Conservation (phyloP, 1,140 invertebrate genomes). For the Achatina immaculata region DNA sequence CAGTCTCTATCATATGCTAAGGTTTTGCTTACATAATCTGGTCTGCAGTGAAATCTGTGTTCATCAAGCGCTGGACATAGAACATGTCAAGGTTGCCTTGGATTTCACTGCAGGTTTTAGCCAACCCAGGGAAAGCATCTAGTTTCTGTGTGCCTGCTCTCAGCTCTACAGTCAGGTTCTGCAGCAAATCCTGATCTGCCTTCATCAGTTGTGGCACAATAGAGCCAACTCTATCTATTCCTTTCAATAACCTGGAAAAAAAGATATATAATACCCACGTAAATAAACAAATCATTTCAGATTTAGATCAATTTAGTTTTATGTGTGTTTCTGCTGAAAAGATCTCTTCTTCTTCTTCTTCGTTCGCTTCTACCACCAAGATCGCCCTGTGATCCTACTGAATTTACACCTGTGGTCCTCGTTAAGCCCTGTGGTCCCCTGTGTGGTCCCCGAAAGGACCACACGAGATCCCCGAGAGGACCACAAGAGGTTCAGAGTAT, state of each 20-base stretch:
- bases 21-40: conserved; percentile 43
- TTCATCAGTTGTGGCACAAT: conserved; percentile 32
- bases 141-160: not conserved
- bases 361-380: too few relatives aligned
- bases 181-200: conserved; percentile 24
- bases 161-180: not conserved
- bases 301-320: not conserved
- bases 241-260: conserved; percentile 27
- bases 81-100: conserved; percentile 59
- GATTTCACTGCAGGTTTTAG: not conserved
- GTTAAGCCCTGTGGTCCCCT: too few relatives aligned
- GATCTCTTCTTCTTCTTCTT: too few relatives aligned
- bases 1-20: too few relatives aligned
- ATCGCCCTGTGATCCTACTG: too few relatives aligned
- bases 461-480: too few relatives aligned
- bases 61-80: conserved; percentile 56
- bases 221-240: conserved; percentile 26
- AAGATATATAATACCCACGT: too few relatives aligned
- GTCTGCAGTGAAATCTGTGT: conserved; percentile 50
- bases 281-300: too few relatives aligned
- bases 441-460: too few relatives aligned
- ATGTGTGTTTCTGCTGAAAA: not conserved
- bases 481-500: too few relatives aligned
- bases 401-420: too few relatives aligned
- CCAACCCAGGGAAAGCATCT: conserved; percentile 1